phyloP scores from a whole-genome alignment of 2,888 invertebrate genomes.

The Thumatha senex region DNA sequence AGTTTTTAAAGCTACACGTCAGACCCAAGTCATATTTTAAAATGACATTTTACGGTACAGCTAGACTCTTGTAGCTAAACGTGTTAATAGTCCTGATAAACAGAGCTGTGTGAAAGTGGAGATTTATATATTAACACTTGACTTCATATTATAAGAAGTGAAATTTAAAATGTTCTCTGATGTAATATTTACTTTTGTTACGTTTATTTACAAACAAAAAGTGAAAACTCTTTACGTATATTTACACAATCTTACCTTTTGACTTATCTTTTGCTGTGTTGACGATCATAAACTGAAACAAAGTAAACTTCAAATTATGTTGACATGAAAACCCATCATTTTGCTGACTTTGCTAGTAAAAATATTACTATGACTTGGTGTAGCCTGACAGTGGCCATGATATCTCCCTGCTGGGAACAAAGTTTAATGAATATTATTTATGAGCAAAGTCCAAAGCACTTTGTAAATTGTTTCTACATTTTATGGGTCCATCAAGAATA shows the following conservation, averaged over 20 bases:
- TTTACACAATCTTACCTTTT: too few species aligned
- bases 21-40: slow-evolving; percentile 20
- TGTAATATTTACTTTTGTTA: slow-evolving; percentile 34
- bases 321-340: too few species aligned
- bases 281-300: too few species aligned
- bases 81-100: slow-evolving; percentile 45
- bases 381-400: too few species aligned
- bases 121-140: slow-evolving; percentile 30
- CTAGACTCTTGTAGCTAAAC: slow-evolving; percentile 5
- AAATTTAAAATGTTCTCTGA: slow-evolving; percentile 35
- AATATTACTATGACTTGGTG: too few species aligned
- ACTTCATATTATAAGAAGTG: slow-evolving; percentile 34
- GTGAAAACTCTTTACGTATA: too few species aligned
- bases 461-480: slow-evolving; percentile 4
- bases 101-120: slow-evolving; percentile 42
- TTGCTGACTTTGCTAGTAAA: too few species aligned
- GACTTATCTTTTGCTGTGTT: too few species aligned
- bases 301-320: too few species aligned
- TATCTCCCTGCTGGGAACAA: background rate
- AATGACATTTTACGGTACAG: slow-evolving; percentile 20
- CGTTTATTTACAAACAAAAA: background rate
- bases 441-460: background rate
- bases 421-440: background rate
- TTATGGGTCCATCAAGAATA: background rate
- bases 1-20: slow-evolving; percentile 22